Base-by-base conservation (phyloP, 2,888 invertebrate genomes). In the Pachliopta kotzebuea region DNA sequence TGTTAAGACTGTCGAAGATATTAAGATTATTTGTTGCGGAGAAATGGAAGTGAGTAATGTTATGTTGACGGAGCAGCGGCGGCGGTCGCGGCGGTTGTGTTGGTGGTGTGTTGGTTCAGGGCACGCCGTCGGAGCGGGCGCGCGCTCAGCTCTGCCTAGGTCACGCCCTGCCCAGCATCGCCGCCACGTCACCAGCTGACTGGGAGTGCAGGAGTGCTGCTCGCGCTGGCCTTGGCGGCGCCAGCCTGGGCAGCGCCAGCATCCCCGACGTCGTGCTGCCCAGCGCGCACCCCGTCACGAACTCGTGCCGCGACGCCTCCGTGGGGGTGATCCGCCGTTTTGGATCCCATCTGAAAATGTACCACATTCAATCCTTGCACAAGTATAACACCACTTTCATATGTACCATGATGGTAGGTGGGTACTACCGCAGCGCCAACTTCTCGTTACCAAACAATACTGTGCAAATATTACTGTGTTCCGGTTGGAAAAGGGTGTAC, bases 311-410 rank as follows among this genome's bases (percentile, higher is more conserved):
- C 24, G 96, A 93, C 2, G 98, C 98, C 81, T 98, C 98, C 63
- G 96, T 97, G 0, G 98, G 96, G 4, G 96, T 98, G 94, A 98
- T 95, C 69, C 98, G 94, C 69, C 96, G 96, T 79, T 95, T 95
- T 21, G 98, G 96, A 88, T 98, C 98, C 98, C 98, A 98, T 85
- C 97, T 97, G 88, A 6, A 72, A 71, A 66, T 37, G 14, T 14
- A 37, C 37, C 14, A 37, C 14, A 14, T 4, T 37, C 37, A 14
- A 37, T 14, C 14, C 11, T 4, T 14, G 14, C 14, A 14, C n/a
- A n/a, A n/a, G n/a, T n/a, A n/a, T n/a, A n/a, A n/a, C n/a, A n/a
- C n/a, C n/a, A n/a, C n/a, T n/a, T n/a, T n/a, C n/a, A n/a, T n/a
- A n/a, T n/a, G n/a, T n/a, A n/a, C n/a, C 26, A 3, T 26, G 26